Evolutionary conservation across 92 coral and sea anemone genomes (phyloP).

Genomic region (Zoanthus solanderi): DNA sequence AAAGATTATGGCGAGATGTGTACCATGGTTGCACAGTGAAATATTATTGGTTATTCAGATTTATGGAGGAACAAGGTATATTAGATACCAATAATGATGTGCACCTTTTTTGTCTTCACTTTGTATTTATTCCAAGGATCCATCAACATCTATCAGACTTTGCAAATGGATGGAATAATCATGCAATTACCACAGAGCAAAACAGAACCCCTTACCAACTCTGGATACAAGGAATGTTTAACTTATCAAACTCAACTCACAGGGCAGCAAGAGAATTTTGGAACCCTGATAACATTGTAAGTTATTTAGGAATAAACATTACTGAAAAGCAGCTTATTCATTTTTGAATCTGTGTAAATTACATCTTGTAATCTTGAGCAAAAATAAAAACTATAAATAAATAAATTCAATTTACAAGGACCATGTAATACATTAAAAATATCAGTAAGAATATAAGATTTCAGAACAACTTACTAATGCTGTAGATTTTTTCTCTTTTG

Average conservation of each 20-base stretch:
- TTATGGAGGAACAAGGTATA: slow-evolving; percentile 41
- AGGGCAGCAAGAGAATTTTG: slow-evolving; percentile 68
- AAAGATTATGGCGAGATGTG: slow-evolving; percentile 63
- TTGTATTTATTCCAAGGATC: slow-evolving; percentile 58
- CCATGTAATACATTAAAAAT: too few relatives aligned
- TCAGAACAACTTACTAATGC: too few relatives aligned
- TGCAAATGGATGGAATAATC: slow-evolving; percentile 61
- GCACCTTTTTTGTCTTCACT: slow-evolving; percentile 62
- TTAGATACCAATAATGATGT: slow-evolving; percentile 50
- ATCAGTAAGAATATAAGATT: too few relatives aligned
- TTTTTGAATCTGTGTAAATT: too few relatives aligned
- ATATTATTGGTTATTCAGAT: slow-evolving; percentile 60
- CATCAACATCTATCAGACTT: slow-evolving; percentile 54
- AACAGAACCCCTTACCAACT: slow-evolving; percentile 63
- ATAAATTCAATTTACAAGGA: too few relatives aligned
- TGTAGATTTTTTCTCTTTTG: too few relatives aligned
- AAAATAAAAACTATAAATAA: too few relatives aligned
- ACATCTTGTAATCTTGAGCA: too few relatives aligned
- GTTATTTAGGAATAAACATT: slow-evolving; percentile 30
- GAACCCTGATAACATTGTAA: slow-evolving; percentile 26
- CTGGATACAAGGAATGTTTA: slow-evolving; percentile 63
- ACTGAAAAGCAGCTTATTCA: background rate
- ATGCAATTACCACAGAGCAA: slow-evolving; percentile 52
- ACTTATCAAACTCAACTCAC: slow-evolving; percentile 59
- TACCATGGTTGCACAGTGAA: slow-evolving; percentile 52